Percentiles rank a stretch among this genome's conserved stretches.
Conservation (phyloP, 2,888 invertebrate species). For the Heteromyza rotundicornis region DNA sequence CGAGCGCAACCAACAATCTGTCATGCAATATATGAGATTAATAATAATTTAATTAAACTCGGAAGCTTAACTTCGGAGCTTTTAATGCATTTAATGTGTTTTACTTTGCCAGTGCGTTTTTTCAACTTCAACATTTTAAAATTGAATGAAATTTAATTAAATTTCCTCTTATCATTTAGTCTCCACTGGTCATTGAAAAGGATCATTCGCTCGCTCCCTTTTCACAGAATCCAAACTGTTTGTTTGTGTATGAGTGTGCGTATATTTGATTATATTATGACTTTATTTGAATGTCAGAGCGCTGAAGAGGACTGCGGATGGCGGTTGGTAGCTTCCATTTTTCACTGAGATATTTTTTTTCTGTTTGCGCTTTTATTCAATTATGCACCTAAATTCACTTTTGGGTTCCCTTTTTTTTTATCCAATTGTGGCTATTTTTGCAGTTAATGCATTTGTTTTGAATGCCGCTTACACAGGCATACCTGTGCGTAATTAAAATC, state of each 20-base stretch:
- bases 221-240: too few species aligned
- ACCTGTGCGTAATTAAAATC: too few species aligned
- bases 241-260: not conserved
- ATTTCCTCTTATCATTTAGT: conserved; percentile 22
- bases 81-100: too few species aligned
- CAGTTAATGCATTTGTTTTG: too few species aligned
- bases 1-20: too few species aligned
- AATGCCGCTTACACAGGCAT: too few species aligned
- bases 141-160: conserved; percentile 26
- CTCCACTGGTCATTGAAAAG: not conserved
- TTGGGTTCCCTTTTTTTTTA: not conserved
- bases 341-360: too few species aligned
- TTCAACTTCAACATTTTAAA: conserved; percentile 16
- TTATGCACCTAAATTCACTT: too few species aligned
- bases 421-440: conserved; percentile 11
- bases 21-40: conserved; percentile 33
- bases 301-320: not conserved
- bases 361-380: not conserved
- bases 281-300: not conserved
- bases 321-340: too few species aligned
- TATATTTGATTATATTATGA: not conserved
- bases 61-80: conserved; percentile 35
- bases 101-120: conserved; percentile 23
- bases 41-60: conserved; percentile 53
- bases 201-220: conserved; percentile 9